These are phyloP conservation scores for Rhyacichthys aspro DNA, from an alignment of 2,797 vertebrate genomes.

Conservation along the genomic window DNA sequence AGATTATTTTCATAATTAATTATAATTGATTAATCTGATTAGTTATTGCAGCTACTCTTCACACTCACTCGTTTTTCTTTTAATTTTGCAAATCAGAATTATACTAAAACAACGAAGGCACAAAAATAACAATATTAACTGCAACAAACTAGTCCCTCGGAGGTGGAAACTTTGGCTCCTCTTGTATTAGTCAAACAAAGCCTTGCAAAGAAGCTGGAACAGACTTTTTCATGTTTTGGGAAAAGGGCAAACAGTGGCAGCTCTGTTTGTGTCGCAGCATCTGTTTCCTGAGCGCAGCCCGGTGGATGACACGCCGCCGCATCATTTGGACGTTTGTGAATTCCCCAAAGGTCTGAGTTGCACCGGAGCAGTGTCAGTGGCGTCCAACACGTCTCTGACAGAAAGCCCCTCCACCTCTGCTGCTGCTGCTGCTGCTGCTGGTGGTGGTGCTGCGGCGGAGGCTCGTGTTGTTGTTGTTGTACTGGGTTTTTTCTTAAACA, in stretches of 20 bases:
- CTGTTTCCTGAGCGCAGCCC: conserved; percentile 27
- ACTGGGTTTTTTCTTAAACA: conserved; percentile 33
- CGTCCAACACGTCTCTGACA: conserved; percentile 56
- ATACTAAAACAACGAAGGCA: no score
- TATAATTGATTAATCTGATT: no score
- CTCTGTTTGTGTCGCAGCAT: conserved; percentile 21
- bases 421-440: conserved; percentile 4
- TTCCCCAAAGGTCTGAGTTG: conserved; percentile 60
- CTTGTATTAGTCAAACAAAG: no score
- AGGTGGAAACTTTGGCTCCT: not conserved
- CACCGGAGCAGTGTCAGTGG: conserved; percentile 50
- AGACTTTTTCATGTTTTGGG: not conserved
- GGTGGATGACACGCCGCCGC: conserved; percentile 48
- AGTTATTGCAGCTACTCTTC: no score
- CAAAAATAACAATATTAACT: no score
- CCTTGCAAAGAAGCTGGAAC: not conserved
- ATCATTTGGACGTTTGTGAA: conserved; percentile 48
- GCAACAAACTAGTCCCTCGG: not conserved
- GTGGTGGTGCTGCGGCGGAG: not conserved
- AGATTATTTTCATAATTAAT: no score
- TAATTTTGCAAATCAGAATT: no score
- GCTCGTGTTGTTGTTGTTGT: conserved; percentile 1
- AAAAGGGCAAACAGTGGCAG: not conserved
- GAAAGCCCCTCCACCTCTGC: conserved; percentile 23
- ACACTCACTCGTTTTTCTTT: no score